phyloP scores from a whole-genome alignment of 1,140 invertebrate species.

The Diorhabda sublineata region DNA sequence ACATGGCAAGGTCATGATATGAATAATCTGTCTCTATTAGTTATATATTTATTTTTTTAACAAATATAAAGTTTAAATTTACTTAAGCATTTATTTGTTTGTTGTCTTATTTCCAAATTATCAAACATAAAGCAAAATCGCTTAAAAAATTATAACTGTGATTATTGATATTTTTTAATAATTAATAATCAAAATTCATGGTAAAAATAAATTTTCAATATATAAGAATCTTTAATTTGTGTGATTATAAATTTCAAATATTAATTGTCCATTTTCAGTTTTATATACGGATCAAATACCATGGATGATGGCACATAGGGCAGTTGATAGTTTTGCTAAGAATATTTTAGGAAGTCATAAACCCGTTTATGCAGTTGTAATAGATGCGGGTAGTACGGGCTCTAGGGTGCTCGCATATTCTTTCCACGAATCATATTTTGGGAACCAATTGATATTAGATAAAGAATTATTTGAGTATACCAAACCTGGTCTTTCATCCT shows the following conservation, averaged over 20 bases:
- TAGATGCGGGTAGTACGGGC: slow-evolving; percentile 95
- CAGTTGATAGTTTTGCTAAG: slow-evolving; percentile 61
- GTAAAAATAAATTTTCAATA: too few species aligned
- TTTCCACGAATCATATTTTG: slow-evolving; percentile 71
- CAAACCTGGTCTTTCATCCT: slow-evolving; percentile 86
- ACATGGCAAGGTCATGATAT: too few species aligned
- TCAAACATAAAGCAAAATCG: too few species aligned
- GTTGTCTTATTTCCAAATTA: too few species aligned
- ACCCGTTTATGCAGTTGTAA: slow-evolving; percentile 83
- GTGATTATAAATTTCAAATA: not conserved
- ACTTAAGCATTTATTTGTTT: too few species aligned
- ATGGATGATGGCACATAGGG: slow-evolving; percentile 46
- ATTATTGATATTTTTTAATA: too few species aligned
- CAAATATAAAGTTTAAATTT: too few species aligned
- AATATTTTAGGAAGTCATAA: slow-evolving; percentile 62
- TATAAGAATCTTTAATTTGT: too few species aligned
- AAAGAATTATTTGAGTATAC: slow-evolving; percentile 78
- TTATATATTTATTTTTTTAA: too few species aligned
- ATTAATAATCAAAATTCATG: too few species aligned
- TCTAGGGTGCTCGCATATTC: slow-evolving; percentile 86
- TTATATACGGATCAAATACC: slow-evolving; percentile 46
- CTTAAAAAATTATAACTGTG: too few species aligned
- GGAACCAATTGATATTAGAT: slow-evolving; percentile 66
- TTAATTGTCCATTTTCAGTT: slow-evolving; percentile 34
- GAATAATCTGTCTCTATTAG: too few species aligned